These are phyloP conservation scores for Cyprinodon brontotheroides DNA, from an alignment of 2,113 vertebrate species.

Conservation along the genomic window DNA sequence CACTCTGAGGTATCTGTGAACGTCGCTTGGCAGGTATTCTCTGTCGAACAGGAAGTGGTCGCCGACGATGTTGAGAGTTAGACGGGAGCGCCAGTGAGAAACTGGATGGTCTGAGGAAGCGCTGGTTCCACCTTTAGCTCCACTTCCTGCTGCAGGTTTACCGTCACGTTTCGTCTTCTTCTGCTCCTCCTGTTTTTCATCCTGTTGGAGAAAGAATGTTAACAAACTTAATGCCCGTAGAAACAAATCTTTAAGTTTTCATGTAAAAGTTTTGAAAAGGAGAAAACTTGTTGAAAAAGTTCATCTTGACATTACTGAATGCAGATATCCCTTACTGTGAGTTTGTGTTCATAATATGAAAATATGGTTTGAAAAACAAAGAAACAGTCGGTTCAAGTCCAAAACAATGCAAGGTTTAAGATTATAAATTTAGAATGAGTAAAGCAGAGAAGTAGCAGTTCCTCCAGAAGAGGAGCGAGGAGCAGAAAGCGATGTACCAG, in stretches of 20 bases:
- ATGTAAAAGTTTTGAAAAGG: neutral
- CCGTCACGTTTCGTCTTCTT: conserved; percentile 55
- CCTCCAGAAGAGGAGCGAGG: neutral
- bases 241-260: neutral
- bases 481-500: conserved; percentile 72
- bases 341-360: neutral
- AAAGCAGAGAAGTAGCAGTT: neutral
- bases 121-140: conserved; percentile 47
- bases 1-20: conserved; percentile 95
- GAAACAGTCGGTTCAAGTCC: too few species aligned
- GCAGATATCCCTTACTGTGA: neutral
- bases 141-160: conserved; percentile 43
- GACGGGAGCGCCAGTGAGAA: conserved; percentile 93
- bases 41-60: conserved; percentile 93
- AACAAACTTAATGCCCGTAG: neutral
- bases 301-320: neutral
- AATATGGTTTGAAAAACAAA: too few species aligned
- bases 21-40: conserved; percentile 90
- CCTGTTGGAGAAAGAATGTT: conserved; percentile 39
- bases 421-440: neutral
- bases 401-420: neutral
- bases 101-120: conserved; percentile 84
- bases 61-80: conserved; percentile 91
- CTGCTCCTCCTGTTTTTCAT: conserved; percentile 69
- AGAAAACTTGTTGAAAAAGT: neutral